Evolutionary conservation across 2,797 vertebrate species (phyloP).

Genomic region (Clarias platycephalus): DNA sequence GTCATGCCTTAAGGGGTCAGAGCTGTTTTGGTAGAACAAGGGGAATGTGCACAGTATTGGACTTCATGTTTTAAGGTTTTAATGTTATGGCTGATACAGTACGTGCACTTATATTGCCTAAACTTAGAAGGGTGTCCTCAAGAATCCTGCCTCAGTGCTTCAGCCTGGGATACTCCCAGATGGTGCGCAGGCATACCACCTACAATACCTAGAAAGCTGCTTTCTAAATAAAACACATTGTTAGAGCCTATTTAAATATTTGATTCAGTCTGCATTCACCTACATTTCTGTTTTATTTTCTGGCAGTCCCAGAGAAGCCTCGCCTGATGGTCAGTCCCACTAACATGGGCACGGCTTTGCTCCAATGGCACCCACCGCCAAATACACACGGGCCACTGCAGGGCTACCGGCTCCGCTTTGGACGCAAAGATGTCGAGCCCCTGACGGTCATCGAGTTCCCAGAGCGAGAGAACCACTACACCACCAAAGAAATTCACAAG

Average conservation of each 20-base stretch:
- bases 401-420: slow-evolving; percentile 93
- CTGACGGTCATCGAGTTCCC: slow-evolving; percentile 92
- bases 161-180: neutral
- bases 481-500: slow-evolving; percentile 96
- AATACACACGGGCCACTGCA: slow-evolving; percentile 89
- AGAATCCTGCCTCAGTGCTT: neutral
- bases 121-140: neutral
- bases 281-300: neutral
- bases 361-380: slow-evolving; percentile 95
- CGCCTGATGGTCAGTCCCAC: slow-evolving; percentile 95
- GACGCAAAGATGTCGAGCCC: slow-evolving; percentile 89
- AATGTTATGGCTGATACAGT: no score
- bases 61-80: no score
- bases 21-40: no score
- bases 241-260: neutral
- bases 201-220: neutral
- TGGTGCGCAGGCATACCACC: neutral
- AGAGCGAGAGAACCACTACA: slow-evolving; percentile 95
- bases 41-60: no score
- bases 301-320: slow-evolving; percentile 94
- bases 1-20: no score
- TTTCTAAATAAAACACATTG: neutral
- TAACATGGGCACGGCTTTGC: slow-evolving; percentile 96
- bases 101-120: neutral
- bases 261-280: neutral